A percentile compares a stretch with the other conserved stretches of the same genome.
Evolutionary conservation across 2,888 invertebrate genomes (phyloP).

Genomic region (Onthophagus sagittarius): DNA sequence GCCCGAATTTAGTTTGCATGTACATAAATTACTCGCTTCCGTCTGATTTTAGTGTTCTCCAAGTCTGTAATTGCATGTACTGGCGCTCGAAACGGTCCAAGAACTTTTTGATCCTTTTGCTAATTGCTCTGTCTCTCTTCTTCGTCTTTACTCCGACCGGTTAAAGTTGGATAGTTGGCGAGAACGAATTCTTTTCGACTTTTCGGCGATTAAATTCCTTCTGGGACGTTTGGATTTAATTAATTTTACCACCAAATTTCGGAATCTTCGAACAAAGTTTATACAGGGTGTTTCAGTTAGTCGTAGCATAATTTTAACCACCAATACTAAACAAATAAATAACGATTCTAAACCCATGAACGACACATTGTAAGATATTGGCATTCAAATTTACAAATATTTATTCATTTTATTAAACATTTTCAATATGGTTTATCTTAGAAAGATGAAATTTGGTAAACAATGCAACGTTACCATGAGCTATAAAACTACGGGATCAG

Average conservation of each 20-base stretch:
- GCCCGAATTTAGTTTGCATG: slow-evolving; percentile 7
- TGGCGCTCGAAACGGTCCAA: background rate
- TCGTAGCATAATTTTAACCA: no score
- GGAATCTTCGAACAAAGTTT: no score
- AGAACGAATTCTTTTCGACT: background rate
- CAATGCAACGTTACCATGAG: no score
- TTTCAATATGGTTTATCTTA: no score
- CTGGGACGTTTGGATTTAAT: background rate
- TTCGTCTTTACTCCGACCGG: background rate
- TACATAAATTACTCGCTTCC: slow-evolving; percentile 11
- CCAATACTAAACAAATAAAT: no score
- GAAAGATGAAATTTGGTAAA: no score
- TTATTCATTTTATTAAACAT: no score
- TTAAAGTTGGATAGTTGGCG: background rate
- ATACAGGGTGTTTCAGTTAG: no score
- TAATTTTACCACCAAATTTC: background rate
- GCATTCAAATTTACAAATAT: no score
- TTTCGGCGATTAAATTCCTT: background rate
- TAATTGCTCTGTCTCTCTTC: background rate
- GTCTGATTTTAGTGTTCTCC: background rate
- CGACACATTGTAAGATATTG: no score
- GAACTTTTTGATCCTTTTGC: background rate
- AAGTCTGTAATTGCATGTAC: background rate
- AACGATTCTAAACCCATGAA: no score
- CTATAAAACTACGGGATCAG: no score